phyloP scores from a whole-genome alignment of 2,113 vertebrate genomes.

The Anser brachyrhynchus region DNA sequence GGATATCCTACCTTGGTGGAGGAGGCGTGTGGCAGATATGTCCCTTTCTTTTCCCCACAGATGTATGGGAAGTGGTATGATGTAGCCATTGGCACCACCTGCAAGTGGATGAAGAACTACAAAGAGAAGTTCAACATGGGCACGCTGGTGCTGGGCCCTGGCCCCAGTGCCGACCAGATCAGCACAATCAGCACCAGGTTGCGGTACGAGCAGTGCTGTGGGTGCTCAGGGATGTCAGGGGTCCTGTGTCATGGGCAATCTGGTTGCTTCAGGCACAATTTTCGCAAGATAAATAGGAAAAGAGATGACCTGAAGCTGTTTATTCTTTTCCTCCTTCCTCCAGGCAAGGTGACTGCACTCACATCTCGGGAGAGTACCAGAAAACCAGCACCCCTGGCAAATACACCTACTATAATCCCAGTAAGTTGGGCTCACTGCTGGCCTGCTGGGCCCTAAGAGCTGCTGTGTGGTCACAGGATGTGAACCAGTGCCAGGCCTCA shows the following conservation, averaged over 20 bases:
- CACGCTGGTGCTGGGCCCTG: constrained; percentile 74
- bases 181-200: constrained; percentile 63
- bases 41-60: constrained; percentile 36
- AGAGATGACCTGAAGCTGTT: background rate
- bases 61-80: constrained; percentile 88
- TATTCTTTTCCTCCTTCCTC: background rate
- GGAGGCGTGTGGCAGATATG: accelerated
- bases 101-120: constrained; percentile 73
- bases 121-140: constrained; percentile 74
- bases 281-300: background rate
- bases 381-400: constrained; percentile 73
- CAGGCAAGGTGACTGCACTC: constrained; percentile 74
- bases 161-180: constrained; percentile 8
- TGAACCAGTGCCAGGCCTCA: background rate
- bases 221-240: accelerated
- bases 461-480: background rate
- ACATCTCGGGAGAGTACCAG: constrained; percentile 49
- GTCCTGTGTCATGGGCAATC: background rate
- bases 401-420: constrained; percentile 68
- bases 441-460: background rate
- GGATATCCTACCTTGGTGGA: background rate
- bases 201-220: constrained; percentile 48
- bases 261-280: background rate
- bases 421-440: constrained; percentile 43
- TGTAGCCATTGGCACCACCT: constrained; percentile 79